phyloP scores from a whole-genome alignment of 2,797 vertebrate genomes.

The Naso thynnoides region DNA sequence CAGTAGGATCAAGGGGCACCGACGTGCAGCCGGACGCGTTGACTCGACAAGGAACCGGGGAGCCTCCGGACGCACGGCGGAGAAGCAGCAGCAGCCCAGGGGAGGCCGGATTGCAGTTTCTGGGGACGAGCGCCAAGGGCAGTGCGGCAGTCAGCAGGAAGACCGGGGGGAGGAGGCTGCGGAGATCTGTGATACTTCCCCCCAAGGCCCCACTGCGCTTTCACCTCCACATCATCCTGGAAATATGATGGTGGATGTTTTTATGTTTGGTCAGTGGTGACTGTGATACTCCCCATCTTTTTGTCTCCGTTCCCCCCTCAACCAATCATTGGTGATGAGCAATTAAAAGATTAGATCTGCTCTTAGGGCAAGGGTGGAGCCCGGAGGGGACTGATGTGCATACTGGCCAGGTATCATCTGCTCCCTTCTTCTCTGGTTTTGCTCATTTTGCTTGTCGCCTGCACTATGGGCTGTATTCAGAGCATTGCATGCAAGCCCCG shows the following conservation, averaged over 20 bases:
- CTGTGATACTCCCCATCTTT: constrained; percentile 43
- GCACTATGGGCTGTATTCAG: constrained; percentile 96
- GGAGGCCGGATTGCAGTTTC: constrained; percentile 84
- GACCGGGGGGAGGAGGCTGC: constrained; percentile 83
- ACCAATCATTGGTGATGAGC: constrained; percentile 65
- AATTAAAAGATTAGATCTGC: constrained; percentile 74
- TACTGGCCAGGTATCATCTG: constrained; percentile 77
- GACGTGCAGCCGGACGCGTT: constrained; percentile 84
- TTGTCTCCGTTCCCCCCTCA: constrained; percentile 22
- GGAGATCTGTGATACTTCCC: constrained; percentile 78
- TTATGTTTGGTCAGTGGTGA: constrained; percentile 65
- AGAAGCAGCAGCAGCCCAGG: constrained; percentile 74
- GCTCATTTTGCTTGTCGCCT: constrained; percentile 81
- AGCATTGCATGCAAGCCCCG: constrained; percentile 98
- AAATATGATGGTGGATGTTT: constrained; percentile 61
- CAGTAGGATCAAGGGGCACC: constrained; percentile 85
- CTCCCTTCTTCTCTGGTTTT: constrained; percentile 81
- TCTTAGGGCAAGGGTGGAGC: constrained; percentile 79
- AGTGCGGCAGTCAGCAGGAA: constrained; percentile 86
- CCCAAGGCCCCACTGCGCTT: constrained; percentile 56
- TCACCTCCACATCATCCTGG: constrained; percentile 59
- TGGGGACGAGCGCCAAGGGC: constrained; percentile 87
- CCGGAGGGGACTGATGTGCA: constrained; percentile 84
- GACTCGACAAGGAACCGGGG: constrained; percentile 74
- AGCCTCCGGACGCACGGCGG: constrained; percentile 71